phyloP scores from a whole-genome alignment of 1,140 invertebrate species.

The Coptotermes formosanus region DNA sequence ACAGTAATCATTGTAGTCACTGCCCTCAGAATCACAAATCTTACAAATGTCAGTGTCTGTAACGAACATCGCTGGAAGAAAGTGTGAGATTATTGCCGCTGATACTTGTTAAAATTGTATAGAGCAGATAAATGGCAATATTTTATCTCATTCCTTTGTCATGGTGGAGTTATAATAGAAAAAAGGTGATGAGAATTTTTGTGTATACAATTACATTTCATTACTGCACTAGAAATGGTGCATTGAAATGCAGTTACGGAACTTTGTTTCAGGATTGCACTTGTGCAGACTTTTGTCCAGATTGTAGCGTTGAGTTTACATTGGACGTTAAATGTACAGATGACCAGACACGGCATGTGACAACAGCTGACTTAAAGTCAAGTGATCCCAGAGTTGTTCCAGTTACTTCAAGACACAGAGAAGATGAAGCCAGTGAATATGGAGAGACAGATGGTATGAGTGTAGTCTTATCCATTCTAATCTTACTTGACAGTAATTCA shows the following conservation, averaged over 20 bases:
- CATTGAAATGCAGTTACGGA: neutral
- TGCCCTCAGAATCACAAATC: too few relatives aligned
- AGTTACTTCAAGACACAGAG: conserved; percentile 84
- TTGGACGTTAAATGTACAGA: conserved; percentile 94
- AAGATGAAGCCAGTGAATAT: conserved; percentile 90
- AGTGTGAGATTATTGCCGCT: too few relatives aligned
- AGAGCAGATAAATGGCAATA: too few relatives aligned
- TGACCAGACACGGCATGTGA: conserved; percentile 91
- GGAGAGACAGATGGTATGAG: conserved; percentile 80
- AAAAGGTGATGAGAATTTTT: too few relatives aligned
- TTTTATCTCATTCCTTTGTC: too few relatives aligned
- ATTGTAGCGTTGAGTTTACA: conserved; percentile 97
- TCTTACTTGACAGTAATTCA: too few relatives aligned
- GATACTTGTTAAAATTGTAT: too few relatives aligned
- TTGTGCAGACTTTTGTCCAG: conserved; percentile 94
- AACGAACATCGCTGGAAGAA: too few relatives aligned
- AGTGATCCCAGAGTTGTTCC: conserved; percentile 89
- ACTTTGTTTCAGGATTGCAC: conserved; percentile 77
- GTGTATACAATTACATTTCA: too few relatives aligned
- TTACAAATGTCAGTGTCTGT: too few relatives aligned
- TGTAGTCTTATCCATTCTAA: neutral
- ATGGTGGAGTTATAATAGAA: too few relatives aligned
- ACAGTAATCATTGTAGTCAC: too few relatives aligned
- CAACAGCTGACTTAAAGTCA: conserved; percentile 93
- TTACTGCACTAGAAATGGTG: neutral